Base-by-base conservation (phyloP, 2,797 vertebrate genomes). In the Mus spretus region DNA sequence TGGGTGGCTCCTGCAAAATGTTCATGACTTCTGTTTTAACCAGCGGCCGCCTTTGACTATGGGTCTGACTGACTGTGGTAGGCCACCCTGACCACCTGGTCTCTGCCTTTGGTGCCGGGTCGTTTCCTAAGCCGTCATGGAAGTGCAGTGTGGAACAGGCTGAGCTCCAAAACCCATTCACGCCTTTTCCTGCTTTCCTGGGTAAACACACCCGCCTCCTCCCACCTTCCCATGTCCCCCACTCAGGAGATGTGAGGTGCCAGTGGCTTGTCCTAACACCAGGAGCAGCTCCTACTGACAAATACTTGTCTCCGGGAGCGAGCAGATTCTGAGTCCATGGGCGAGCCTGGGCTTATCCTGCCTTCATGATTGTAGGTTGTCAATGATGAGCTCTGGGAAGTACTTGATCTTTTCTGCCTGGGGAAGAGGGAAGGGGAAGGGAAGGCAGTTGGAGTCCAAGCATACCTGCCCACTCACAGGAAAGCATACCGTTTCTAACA, bases 401-500 rank as follows among this genome's bases (percentile, higher is more conserved):
- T 55, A 0, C 3, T 19, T 63, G 24, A 24, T 55, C 31, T 67
- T 70, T 57, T 63, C 72, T 53, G 34, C 50, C n/a, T 4, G 7
- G 47, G 40, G 55, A 83, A 47, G 70, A 50, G 34, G 79, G 63
- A 63, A n/a, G 70, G 47, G 11, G 44, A 24, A 24, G 31, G 88
- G 82, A 67, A 93, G 70, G 74, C 34, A 15, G 44, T 5, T 72
- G 84, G 96, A 80, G 87, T 89, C 26, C 37, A 59, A 22, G 57
- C 89, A 53, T 80, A 96, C 95, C 93, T 91, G 96, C 83, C 93
- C 92, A 0, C 63, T 47, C 50, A 96, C 10, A n/a, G 94, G 96
- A 95, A 95, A 94, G 96, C 83, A 78, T n/a, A 90, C 92, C 90
- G 89, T 40, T 77, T 96, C 90, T 40, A 94, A 93, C 93, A 94